phyloP scores from a whole-genome alignment of 1,140 invertebrate genomes.

The Trachymyrmex septentrionalis region DNA sequence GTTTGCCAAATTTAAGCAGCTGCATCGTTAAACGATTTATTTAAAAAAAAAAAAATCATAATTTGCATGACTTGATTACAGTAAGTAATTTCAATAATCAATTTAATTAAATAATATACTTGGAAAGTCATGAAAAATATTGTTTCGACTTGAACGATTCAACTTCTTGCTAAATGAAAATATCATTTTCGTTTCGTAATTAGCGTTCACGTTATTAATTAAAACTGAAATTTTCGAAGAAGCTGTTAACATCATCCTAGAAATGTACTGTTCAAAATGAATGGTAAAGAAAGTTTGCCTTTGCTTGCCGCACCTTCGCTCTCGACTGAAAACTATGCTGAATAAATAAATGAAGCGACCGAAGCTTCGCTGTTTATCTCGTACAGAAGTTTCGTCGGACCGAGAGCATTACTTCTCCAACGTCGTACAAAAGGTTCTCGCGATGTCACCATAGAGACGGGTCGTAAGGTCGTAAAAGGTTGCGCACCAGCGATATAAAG shows the following conservation, averaged over 20 bases:
- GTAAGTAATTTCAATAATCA: background rate
- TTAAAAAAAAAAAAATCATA: background rate
- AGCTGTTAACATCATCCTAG: slow-evolving; percentile 13
- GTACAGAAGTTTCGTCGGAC: slow-evolving; percentile 59
- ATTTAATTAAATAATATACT: slow-evolving; percentile 7
- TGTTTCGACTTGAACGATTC: background rate
- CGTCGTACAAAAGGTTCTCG: slow-evolving; percentile 73
- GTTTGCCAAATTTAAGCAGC: background rate
- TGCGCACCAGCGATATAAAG: slow-evolving; percentile 73
- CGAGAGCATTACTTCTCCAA: slow-evolving; percentile 68
- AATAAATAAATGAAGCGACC: slow-evolving; percentile 51
- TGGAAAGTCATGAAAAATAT: background rate
- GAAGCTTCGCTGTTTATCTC: slow-evolving; percentile 51
- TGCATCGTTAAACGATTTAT: background rate
- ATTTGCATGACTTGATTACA: background rate
- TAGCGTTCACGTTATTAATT: background rate
- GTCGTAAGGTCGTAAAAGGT: slow-evolving; percentile 76
- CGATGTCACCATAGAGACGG: slow-evolving; percentile 75
- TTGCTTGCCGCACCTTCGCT: slow-evolving; percentile 10
- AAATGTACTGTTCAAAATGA: slow-evolving; percentile 11
- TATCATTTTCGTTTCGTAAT: background rate
- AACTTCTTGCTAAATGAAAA: background rate
- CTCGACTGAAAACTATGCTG: slow-evolving; percentile 29
- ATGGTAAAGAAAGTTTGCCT: slow-evolving; percentile 21
- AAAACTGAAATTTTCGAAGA: background rate